Percentiles rank a stretch among this genome's conserved stretches.
Conservation (phyloP, 2,797 vertebrate species). For the Champsocephalus gunnari region DNA sequence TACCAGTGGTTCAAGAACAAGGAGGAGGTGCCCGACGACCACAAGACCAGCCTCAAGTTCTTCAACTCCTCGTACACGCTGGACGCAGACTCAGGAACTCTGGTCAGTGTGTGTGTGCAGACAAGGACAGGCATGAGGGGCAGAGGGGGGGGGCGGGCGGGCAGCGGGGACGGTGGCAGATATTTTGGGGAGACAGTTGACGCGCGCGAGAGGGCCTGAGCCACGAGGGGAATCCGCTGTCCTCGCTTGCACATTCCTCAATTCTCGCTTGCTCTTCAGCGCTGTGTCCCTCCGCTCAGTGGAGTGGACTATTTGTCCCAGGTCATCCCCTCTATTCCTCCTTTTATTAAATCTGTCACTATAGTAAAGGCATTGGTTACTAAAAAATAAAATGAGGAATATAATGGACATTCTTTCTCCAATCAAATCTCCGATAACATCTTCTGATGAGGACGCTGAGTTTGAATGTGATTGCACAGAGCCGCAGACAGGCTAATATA, state of each 20-base stretch:
- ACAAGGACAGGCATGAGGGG: slow-evolving; percentile 67
- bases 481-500: neutral
- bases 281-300: slow-evolving; percentile 37
- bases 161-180: slow-evolving; percentile 71
- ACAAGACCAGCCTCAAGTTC: slow-evolving; percentile 87
- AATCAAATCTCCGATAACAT: neutral
- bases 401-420: too few relatives aligned
- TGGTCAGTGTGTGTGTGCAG: slow-evolving; percentile 86
- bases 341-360: too few relatives aligned
- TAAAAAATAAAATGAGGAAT: too few relatives aligned
- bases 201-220: slow-evolving; percentile 77
- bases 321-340: too few relatives aligned
- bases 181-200: slow-evolving; percentile 89
- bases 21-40: slow-evolving; percentile 88
- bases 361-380: too few relatives aligned
- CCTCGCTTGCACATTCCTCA: slow-evolving; percentile 86
- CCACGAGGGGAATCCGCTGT: slow-evolving; percentile 84
- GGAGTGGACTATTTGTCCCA: neutral
- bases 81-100: slow-evolving; percentile 87
- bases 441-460: neutral
- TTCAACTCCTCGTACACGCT: slow-evolving; percentile 93
- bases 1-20: slow-evolving; percentile 96
- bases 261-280: slow-evolving; percentile 57
- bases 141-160: slow-evolving; percentile 75
- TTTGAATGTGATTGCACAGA: neutral